Evolutionary conservation across 2,888 invertebrate species (phyloP).

Genomic region (Oasisia sp.): DNA sequence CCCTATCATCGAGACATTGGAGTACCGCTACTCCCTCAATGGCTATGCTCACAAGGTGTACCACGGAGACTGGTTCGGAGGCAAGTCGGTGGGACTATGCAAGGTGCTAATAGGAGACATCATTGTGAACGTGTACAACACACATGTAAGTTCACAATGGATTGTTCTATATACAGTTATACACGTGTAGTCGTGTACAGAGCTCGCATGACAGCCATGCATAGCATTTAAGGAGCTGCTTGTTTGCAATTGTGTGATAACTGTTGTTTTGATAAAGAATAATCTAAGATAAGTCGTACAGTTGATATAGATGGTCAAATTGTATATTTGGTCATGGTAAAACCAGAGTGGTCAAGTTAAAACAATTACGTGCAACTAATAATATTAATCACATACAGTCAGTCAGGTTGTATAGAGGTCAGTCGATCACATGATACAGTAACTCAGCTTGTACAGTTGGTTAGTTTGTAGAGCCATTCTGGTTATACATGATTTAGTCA

Average conservation of each 20-base stretch:
- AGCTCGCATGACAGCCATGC: not conserved
- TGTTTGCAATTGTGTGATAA: not conserved
- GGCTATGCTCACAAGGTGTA: constrained; percentile 95
- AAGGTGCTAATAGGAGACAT: constrained; percentile 60
- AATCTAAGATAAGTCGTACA: too few species aligned
- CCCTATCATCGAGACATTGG: constrained; percentile 78
- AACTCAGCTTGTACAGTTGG: not conserved
- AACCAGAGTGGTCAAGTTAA: too few species aligned
- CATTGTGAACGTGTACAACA: constrained; percentile 86
- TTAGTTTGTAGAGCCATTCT: too few species aligned
- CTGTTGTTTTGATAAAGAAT: not conserved
- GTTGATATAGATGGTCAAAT: not conserved
- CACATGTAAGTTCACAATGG: constrained; percentile 79
- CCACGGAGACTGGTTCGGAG: constrained; percentile 99
- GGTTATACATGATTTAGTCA: too few species aligned
- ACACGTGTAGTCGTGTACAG: not conserved
- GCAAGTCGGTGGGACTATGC: constrained; percentile 77
- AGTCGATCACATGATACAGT: not conserved
- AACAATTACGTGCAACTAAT: too few species aligned
- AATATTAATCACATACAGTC: too few species aligned
- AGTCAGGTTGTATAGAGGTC: not conserved
- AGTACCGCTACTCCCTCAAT: constrained; percentile 95
- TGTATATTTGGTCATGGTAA: not conserved
- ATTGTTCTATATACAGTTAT: too few species aligned
- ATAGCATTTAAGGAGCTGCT: not conserved